Conservation (phyloP, 1,140 invertebrate species). For the Cotesia glomerata region DNA sequence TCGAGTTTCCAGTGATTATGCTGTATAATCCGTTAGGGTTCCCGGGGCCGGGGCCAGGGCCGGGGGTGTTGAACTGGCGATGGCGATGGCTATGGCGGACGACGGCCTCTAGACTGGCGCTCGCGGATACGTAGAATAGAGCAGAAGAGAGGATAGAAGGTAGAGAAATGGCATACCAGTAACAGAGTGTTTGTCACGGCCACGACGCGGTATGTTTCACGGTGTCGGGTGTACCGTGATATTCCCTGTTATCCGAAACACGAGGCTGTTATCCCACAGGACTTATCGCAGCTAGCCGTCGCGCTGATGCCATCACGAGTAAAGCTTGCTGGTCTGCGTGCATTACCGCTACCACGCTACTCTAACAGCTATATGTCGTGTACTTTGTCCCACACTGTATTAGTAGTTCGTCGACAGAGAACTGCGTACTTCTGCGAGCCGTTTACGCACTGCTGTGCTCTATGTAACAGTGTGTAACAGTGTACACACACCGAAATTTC, state of each 20-base stretch:
- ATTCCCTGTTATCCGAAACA: conserved; percentile 62
- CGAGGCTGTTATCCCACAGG: conserved; percentile 61
- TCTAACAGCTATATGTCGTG: background rate
- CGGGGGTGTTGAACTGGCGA: background rate
- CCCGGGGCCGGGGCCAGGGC: background rate
- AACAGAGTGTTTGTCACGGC: conserved; percentile 53
- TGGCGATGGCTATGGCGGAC: background rate
- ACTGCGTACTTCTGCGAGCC: background rate
- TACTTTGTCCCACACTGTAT: no score
- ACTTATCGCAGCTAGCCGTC: conserved; percentile 40
- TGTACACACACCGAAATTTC: background rate
- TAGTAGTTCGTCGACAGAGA: background rate
- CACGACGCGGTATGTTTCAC: conserved; percentile 42
- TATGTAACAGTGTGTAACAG: background rate
- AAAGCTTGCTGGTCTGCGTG: background rate
- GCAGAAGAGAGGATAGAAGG: background rate
- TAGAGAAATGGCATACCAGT: conserved; percentile 15
- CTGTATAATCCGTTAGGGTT: conserved; percentile 52
- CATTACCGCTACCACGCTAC: background rate
- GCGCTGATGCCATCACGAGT: conserved; percentile 23
- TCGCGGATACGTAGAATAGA: background rate
- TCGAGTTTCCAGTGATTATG: conserved; percentile 60
- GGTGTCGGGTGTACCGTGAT: conserved; percentile 58
- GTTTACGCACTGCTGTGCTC: no score
- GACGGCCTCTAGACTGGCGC: background rate